phyloP scores from a whole-genome alignment of 2,888 invertebrate genomes.

The Drosophila hawaiiensis region DNA sequence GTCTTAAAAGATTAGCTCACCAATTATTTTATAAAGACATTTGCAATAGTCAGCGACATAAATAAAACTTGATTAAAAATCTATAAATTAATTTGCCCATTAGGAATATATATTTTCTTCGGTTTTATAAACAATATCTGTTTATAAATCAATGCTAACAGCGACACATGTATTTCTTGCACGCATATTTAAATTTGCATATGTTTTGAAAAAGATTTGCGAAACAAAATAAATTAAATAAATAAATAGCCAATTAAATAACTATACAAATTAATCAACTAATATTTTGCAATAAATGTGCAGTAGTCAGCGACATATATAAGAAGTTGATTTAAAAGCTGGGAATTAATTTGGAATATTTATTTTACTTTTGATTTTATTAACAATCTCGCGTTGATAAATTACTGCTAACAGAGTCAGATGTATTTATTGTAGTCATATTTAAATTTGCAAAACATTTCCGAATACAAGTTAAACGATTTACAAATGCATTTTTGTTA shows the following conservation, averaged over 20 bases:
- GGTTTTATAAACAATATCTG: slow-evolving; percentile 12
- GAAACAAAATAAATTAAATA: neutral
- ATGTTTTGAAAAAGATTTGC: slow-evolving; percentile 25
- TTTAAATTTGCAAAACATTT: slow-evolving; percentile 30
- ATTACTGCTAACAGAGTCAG: slow-evolving; percentile 59
- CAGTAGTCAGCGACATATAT: slow-evolving; percentile 4
- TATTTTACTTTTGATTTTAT: slow-evolving; percentile 2
- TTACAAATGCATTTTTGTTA: slow-evolving; percentile 11
- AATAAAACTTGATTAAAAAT: slow-evolving; percentile 23
- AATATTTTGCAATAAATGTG: neutral
- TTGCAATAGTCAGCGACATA: neutral
- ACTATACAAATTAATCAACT: neutral
- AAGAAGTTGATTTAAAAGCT: slow-evolving; percentile 20
- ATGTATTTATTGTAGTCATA: slow-evolving; percentile 51
- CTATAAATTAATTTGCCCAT: neutral
- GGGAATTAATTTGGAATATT: neutral
- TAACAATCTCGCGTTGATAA: slow-evolving; percentile 48
- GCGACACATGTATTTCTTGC: slow-evolving; percentile 56
- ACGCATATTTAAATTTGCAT: slow-evolving; percentile 43
- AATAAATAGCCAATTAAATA: neutral
- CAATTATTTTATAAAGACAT: neutral
- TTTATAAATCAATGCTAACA: slow-evolving; percentile 66
- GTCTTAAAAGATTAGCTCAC: neutral
- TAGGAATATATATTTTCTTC: neutral
- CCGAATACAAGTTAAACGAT: slow-evolving; percentile 12